Evolutionary conservation across 1,140 invertebrate genomes (phyloP).

Genomic region (Chelonus insularis): DNA sequence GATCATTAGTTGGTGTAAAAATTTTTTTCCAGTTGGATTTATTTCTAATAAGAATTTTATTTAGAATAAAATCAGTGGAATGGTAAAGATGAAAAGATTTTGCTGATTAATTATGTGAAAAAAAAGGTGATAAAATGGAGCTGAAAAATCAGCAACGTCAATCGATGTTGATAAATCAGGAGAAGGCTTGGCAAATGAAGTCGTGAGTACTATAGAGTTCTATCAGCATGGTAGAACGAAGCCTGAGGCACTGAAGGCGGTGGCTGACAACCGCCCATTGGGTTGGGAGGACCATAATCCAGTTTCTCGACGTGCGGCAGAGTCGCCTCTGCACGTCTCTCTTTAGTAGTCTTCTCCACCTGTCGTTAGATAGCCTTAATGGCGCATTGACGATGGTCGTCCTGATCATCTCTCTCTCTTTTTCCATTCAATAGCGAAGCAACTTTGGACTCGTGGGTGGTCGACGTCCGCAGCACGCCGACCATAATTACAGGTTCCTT

Average conservation of each 20-base stretch:
- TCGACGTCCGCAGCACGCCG: conserved; percentile 45
- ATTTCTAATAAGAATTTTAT: too few species aligned
- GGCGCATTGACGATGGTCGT: conserved; percentile 18
- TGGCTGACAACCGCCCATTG: conserved; percentile 25
- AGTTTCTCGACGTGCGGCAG: conserved; percentile 25
- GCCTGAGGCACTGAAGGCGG: conserved; percentile 17
- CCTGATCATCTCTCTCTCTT: conserved; percentile 26
- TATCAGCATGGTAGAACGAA: conserved; percentile 11
- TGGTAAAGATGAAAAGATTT: too few species aligned
- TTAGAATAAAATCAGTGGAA: too few species aligned
- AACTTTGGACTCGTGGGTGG: conserved; percentile 48
- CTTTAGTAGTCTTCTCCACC: not conserved
- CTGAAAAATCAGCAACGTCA: not conserved
- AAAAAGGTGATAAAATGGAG: too few species aligned
- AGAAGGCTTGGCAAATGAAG: conserved; percentile 10
- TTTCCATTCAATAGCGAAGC: conserved; percentile 26
- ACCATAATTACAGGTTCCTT: conserved; percentile 59
- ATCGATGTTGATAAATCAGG: conserved; percentile 10
- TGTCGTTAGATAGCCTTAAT: conserved; percentile 5
- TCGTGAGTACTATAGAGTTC: not conserved
- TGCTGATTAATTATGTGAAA: too few species aligned
- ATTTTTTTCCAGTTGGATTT: too few species aligned
- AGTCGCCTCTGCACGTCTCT: not conserved
- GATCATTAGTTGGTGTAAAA: not conserved
- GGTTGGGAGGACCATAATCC: conserved; percentile 29